Conservation (phyloP, 2,797 vertebrate species). For the Orientallactaga sibirica region DNA sequence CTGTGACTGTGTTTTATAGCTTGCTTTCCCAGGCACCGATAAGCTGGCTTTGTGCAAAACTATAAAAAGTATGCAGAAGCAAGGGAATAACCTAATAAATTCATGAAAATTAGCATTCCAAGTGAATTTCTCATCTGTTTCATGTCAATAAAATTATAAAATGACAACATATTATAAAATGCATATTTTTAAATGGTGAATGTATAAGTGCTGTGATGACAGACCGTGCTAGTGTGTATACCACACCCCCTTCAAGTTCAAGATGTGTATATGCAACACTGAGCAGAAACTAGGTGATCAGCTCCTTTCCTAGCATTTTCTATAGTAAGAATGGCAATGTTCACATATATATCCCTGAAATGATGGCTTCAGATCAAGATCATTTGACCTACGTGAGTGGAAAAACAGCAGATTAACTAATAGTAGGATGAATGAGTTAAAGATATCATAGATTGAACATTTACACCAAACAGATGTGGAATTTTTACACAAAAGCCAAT, state of each 20-base stretch:
- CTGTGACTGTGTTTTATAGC: background rate
- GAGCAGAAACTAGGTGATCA: background rate
- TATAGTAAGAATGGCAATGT: background rate
- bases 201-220: background rate
- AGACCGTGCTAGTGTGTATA: background rate
- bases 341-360: background rate
- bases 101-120: constrained; percentile 8
- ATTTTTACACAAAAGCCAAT: constrained; percentile 11
- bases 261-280: background rate
- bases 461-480: background rate
- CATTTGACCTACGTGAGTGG: background rate
- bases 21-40: background rate
- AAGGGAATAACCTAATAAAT: background rate
- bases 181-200: background rate
- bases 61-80: background rate
- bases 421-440: background rate
- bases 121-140: background rate
- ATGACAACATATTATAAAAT: background rate
- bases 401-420: constrained; percentile 12
- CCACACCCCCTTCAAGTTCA: background rate
- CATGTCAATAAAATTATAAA: constrained; percentile 8
- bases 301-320: background rate
- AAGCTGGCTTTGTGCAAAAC: background rate
- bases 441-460: constrained; percentile 50
- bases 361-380: background rate